A percentile compares a stretch with the other conserved stretches of the same genome.
Evolutionary conservation across 2,888 invertebrate species (phyloP).

Genomic region (Leucophenga maculata): DNA sequence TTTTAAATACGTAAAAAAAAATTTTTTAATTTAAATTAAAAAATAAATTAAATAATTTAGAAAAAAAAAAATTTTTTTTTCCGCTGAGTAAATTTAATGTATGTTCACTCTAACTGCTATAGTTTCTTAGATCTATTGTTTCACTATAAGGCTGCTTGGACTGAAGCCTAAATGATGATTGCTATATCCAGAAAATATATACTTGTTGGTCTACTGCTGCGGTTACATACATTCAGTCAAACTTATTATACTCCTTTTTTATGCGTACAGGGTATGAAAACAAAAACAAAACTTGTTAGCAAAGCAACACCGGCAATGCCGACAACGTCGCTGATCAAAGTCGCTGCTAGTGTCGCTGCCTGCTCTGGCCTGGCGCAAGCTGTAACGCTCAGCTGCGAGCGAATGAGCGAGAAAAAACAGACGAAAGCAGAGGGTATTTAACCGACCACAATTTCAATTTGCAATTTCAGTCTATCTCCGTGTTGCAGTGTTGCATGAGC

Average conservation of each 20-base stretch:
- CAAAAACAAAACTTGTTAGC: slow-evolving; percentile 24
- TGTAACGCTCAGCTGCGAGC: slow-evolving; percentile 49
- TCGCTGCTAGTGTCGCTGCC: slow-evolving; percentile 46
- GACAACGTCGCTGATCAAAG: slow-evolving; percentile 44
- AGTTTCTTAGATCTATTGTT: no score
- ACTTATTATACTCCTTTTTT: not conserved
- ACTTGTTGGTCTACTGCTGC: no score
- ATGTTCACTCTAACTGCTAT: no score
- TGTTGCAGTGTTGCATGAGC: slow-evolving; percentile 72
- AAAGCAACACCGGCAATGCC: slow-evolving; percentile 26
- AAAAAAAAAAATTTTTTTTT: no score
- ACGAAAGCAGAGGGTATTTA: slow-evolving; percentile 72
- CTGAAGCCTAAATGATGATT: no score
- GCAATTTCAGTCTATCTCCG: slow-evolving; percentile 74
- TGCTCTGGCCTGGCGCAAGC: slow-evolving; percentile 43
- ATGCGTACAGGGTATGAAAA: not conserved
- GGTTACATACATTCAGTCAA: not conserved
- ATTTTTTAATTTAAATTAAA: no score
- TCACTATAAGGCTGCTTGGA: no score
- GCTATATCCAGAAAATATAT: no score
- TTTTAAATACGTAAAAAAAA: no score
- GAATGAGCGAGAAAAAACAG: slow-evolving; percentile 47
- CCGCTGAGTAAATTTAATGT: no score
- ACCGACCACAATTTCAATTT: slow-evolving; percentile 73
- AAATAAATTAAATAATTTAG: no score